Base-by-base conservation (phyloP, 2,888 invertebrate genomes). In the Platycheirus albimanus region DNA sequence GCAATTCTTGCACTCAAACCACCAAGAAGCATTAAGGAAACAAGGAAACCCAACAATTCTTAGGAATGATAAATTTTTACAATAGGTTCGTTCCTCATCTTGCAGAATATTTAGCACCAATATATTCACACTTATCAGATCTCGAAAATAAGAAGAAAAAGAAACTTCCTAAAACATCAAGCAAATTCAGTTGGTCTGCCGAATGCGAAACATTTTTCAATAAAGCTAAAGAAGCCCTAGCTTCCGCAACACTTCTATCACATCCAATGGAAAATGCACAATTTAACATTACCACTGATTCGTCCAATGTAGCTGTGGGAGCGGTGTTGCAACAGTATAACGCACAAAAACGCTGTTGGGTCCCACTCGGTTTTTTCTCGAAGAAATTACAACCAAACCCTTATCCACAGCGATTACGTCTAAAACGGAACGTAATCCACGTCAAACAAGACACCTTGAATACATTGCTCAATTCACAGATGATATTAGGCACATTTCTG, bases 291-390 rank as follows among this genome's bases (percentile, higher is more conserved):
- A 54, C 52, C 33, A 36, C 36, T 5, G 36, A 54, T 20, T 36
- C 54, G 19, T 38, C 54, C 7, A 38, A 20, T 19, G n/a, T 54
- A 36, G 54, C 36, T 38, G 19, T 20, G 6, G 54, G 54, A 54
- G 36, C 38, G 1, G 49, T 49, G 6, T 49, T 49, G 24, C 24
- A 49, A 11, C 49, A 24, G 5, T 49, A 1, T 28, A 11, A n/a
- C 5, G 5, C 24, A 24, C 24, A 24, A 24, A 3, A 24, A 24
- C 24, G 24, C 5, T 24, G 38, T n/a, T 54, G 38, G 54, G 10
- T 54, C 2, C 36, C 54, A 17, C 19, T 38, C 2, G 38, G 36
- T 20, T 54, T 54, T 20, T 36, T 36, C 6, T 54, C 54, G 1
- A 54, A 54, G 8, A 54, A 54, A 20, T 5, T 54, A 2, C 36